These are phyloP conservation scores for Melinaea menophilus DNA, from an alignment of 2,888 invertebrate species.

Conservation along the genomic window DNA sequence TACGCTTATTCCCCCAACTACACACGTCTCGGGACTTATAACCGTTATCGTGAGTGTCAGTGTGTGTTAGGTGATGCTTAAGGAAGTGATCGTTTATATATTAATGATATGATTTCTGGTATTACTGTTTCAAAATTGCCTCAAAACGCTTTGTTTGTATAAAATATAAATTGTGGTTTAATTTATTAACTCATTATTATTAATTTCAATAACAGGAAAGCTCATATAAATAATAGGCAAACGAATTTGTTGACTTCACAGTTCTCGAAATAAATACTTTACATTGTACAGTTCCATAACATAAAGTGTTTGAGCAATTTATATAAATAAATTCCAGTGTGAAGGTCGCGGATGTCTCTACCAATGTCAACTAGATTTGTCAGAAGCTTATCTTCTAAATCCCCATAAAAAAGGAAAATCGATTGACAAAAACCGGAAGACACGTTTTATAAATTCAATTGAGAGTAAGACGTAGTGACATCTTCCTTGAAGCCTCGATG, in stretches of 20 bases:
- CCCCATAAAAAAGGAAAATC: neutral
- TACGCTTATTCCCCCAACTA: slow-evolving; percentile 50
- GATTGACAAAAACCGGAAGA: neutral
- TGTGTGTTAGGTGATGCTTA: neutral
- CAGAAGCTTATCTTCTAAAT: slow-evolving; percentile 19
- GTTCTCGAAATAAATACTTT: slow-evolving; percentile 15
- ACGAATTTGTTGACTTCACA: slow-evolving; percentile 11
- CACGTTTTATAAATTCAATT: neutral
- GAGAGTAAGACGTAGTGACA: neutral
- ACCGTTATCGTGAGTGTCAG: slow-evolving; percentile 8
- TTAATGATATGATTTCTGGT: neutral
- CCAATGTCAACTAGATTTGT: slow-evolving; percentile 36
- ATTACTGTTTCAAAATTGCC: too few relatives aligned
- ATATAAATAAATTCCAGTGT: slow-evolving; percentile 36
- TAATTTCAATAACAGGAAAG: neutral
- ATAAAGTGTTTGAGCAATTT: slow-evolving; percentile 29
- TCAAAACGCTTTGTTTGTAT: too few relatives aligned
- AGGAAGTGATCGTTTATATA: neutral
- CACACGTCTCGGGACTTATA: slow-evolving; percentile 31
- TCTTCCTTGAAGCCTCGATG: neutral
- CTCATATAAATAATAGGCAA: neutral
- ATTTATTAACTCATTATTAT: neutral
- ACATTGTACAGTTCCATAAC: slow-evolving; percentile 23
- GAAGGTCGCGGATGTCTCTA: slow-evolving; percentile 38
- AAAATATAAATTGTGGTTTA: neutral